Base-by-base conservation (phyloP, 2,888 invertebrate genomes). In the Torymus aiolomorphi region DNA sequence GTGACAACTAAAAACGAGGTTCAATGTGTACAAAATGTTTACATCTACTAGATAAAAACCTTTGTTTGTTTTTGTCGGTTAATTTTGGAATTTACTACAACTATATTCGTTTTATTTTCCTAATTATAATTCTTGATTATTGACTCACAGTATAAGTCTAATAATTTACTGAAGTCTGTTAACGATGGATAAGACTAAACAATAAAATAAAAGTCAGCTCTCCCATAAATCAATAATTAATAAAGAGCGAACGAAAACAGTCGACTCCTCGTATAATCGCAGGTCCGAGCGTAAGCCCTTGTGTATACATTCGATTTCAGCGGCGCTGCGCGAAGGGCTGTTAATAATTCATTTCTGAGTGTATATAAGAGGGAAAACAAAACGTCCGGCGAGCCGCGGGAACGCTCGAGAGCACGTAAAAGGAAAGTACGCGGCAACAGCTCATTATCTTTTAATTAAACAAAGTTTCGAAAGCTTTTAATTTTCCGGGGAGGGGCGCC, bases 391-490 rank as follows among this genome's bases (percentile, higher is more conserved):
- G 5, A 5, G 42, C 5, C 31, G 31, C 4, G 31, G 8, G 8
- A 42, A 8, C 5, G 42, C 3, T 0, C 3, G 16, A 16, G 20
- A 42, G n/a, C 13, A 2, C 12, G 57, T 24, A 12, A 4, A 52
- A 62, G 18, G 49, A 12, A 56, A 42, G 18, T 52, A 12, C 52
- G 62, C 10, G 3, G 13, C 63, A 14, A 18, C 61, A 57, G 72
- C 72, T 80, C 57, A 76, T 80, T 80, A 80, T 73, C 66, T 80
- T 80, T 73, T 76, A 76, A 76, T 76, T 72, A 80, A 80, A 76
- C 72, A 57, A 72, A 76, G 20, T 76, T 76, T 16, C 66, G 56
- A 76, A 76, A 51, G 71, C 61, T 61, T 80, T 76, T 76, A 75
- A 75, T 63, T 75, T 61, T 61, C 67, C 54, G n/a, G 56, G 8